Percentiles rank a stretch among this genome's conserved stretches.
Evolutionary conservation across 2,888 invertebrate genomes (phyloP).

Genomic region (Pyrgus malvae): DNA sequence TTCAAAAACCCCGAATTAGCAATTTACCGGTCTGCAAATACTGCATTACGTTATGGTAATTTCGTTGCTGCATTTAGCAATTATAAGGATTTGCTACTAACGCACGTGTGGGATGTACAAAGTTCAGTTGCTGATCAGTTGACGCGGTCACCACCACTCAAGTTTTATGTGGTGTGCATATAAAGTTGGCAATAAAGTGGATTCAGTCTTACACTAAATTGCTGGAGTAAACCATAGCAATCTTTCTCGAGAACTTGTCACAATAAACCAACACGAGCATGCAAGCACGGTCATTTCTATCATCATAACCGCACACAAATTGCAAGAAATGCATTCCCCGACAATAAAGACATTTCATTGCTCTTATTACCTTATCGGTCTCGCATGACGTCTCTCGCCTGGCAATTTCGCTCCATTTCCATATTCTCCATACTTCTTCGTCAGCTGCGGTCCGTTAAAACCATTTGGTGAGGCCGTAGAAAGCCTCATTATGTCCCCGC

Average conservation of each 20-base stretch:
- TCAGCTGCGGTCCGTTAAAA: conserved; percentile 41
- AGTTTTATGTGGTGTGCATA: too few relatives aligned
- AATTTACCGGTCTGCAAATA: too few relatives aligned
- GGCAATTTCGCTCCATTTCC: conserved; percentile 33
- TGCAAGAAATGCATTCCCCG: conserved; percentile 19
- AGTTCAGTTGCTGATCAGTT: too few relatives aligned
- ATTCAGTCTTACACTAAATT: conserved; percentile 6
- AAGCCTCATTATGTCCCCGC: conserved; percentile 32
- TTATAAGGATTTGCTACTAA: too few relatives aligned
- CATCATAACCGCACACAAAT: conserved; percentile 13
- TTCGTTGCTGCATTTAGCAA: too few relatives aligned
- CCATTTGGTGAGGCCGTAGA: conserved; percentile 35
- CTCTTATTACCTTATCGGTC: conserved; percentile 24
- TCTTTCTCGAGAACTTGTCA: conserved; percentile 1
- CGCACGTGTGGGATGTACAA: too few relatives aligned
- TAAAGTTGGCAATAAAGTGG: too few relatives aligned
- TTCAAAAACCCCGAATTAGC: too few relatives aligned
- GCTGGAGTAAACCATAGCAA: conserved; percentile 1
- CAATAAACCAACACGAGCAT: background rate
- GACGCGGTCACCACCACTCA: too few relatives aligned
- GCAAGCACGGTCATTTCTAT: background rate
- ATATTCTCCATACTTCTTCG: conserved; percentile 34
- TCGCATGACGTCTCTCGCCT: conserved; percentile 25
- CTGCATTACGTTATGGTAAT: too few relatives aligned
- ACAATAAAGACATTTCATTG: conserved; percentile 26